Evolutionary conservation across 2,888 invertebrate genomes (phyloP).

Genomic region (Cepaea hortensis): DNA sequence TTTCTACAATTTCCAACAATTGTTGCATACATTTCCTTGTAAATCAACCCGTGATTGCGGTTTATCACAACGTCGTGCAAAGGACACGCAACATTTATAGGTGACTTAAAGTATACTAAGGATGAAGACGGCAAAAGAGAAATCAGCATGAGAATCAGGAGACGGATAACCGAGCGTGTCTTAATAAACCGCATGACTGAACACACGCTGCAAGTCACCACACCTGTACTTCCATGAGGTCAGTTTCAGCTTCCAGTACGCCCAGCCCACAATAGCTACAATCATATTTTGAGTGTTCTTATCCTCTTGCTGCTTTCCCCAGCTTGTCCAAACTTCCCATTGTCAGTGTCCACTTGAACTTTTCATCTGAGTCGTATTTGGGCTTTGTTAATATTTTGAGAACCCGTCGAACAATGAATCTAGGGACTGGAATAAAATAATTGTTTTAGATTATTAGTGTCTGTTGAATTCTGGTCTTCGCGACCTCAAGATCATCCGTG

Average conservation of each 20-base stretch:
- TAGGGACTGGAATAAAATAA: background rate
- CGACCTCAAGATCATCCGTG: background rate
- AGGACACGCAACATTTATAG: no score
- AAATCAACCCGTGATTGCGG: no score
- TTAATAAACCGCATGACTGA: no score
- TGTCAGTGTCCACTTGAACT: background rate
- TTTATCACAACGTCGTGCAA: no score
- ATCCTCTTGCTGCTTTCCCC: background rate
- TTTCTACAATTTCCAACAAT: no score
- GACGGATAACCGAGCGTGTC: no score
- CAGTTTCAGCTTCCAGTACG: background rate
- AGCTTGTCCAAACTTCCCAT: background rate
- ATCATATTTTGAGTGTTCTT: background rate
- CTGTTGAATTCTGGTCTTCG: background rate
- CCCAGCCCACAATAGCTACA: background rate
- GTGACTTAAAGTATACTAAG: no score
- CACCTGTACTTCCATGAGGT: background rate
- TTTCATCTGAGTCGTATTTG: background rate
- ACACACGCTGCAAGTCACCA: no score
- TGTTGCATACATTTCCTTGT: no score
- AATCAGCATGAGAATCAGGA: no score
- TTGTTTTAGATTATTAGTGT: background rate
- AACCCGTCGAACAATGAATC: background rate
- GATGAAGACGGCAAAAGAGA: no score
- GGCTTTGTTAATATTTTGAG: background rate